Base-by-base conservation (phyloP, 2,113 vertebrate genomes). In the Cardinalis cardinalis region DNA sequence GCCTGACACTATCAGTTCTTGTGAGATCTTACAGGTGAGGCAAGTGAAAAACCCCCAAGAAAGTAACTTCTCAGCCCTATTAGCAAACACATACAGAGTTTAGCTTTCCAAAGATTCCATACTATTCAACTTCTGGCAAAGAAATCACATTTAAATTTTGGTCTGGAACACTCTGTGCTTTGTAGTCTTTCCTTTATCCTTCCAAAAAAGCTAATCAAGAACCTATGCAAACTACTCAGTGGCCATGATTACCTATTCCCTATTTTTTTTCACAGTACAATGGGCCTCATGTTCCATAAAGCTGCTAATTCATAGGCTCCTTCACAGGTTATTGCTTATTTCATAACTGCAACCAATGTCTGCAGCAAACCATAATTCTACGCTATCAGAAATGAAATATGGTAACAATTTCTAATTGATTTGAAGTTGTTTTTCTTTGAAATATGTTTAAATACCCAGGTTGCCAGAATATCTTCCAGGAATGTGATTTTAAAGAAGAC, bases 391-490 rank as follows among this genome's bases (percentile, higher is more conserved):
- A 97, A 89, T 66, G 78, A 95, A 97, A 97, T 76, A 93, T 21
- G 2, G 68, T 86, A 95, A 96, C 87, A 82, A 96, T 92, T 96
- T 96, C 96, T 96, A 98, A 97, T 96, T 96, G 95, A 97, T 96
- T 86, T 90, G 80, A 96, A 96, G 93, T 96, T 97, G 97, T 97
- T 98, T 98, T 98, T 97, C 96, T 97, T 97, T 95, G 84, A 96
- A 95, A 97, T 95, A 88, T 95, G 97, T 95, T 97, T 97, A 97
- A 98, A 97, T 96, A 97, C 94, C 96, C 97, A 98, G 97, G 97
- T 97, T 98, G 97, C 97, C 96, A 96, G 95, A 98, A 97, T 96
- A 97, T 97, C 96, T 97, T 97, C 97, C 98, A 98, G 97, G 95
- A 98, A 98, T 97, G 92, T 96, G 97, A 97, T 97, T 98, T 96